Conservation (phyloP, 2,888 invertebrate species). For the Phortica okadai region DNA sequence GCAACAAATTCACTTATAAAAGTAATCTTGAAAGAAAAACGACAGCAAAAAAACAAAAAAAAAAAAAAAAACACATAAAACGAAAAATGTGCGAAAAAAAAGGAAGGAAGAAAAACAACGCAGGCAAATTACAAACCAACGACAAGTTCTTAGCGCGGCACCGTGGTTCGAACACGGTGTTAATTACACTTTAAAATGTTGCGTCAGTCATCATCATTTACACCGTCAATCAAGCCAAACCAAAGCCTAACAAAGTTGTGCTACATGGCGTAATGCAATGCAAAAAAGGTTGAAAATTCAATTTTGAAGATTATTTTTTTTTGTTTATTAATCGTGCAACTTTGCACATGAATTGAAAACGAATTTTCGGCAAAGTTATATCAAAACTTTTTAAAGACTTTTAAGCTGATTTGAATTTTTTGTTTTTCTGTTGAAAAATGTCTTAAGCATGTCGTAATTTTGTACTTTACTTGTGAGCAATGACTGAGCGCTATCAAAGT, state of each 20-base stretch:
- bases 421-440: too few relatives aligned
- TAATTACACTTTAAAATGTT: neutral
- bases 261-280: too few relatives aligned
- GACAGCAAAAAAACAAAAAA: neutral
- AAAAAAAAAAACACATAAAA: slow-evolving; percentile 33
- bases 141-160: slow-evolving; percentile 58
- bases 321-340: too few relatives aligned
- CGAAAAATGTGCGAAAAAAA: slow-evolving; percentile 27
- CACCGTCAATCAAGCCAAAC: slow-evolving; percentile 19
- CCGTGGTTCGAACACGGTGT: neutral
- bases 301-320: too few relatives aligned
- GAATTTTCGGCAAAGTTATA: too few relatives aligned
- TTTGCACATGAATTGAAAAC: too few relatives aligned
- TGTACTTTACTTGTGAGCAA: too few relatives aligned
- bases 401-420: too few relatives aligned
- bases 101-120: slow-evolving; percentile 31
- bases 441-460: too few relatives aligned
- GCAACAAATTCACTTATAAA: slow-evolving; percentile 69
- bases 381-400: too few relatives aligned
- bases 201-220: neutral
- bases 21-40: slow-evolving; percentile 61
- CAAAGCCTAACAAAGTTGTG: neutral
- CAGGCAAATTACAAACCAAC: slow-evolving; percentile 58
- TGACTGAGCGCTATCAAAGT: too few relatives aligned
- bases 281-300: too few relatives aligned